Base-by-base conservation (phyloP, 2,888 invertebrate species). In the Xestia xanthographa region DNA sequence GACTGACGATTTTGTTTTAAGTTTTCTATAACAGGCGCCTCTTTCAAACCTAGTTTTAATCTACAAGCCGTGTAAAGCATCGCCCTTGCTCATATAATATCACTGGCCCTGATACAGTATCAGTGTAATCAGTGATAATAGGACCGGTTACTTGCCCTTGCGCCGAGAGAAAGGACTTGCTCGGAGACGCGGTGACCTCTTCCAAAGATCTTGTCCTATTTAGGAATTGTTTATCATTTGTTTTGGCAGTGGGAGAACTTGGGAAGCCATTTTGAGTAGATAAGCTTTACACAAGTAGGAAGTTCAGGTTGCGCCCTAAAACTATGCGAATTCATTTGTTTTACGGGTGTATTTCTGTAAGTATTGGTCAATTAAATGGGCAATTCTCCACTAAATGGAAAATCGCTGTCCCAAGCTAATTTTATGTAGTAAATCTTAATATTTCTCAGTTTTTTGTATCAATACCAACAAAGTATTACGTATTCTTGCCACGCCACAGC, bases 121-220 rank as follows among this genome's bases (percentile, higher is more conserved):
- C 77, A 76, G 66, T 66, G 69, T 74, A 75, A 84, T 83, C 86
- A 80, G 70, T 81, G 85, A 84, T 85, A 86, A 81, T 73, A 50
- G 48, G 58, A 80, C 81, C 74, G 74, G 86, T 78, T 78, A 9
- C 8, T 17, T 79, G 87, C 84, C 85, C 86, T 85, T 86, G 84
- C 43, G 45, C 63, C 12, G 34, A 72, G 81, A 77, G 84, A 84
- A 84, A 84, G 86, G 86, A 83, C 58, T 56, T 22, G 45, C 41
- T 41, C 38, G 68, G 34, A 45, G 68, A 17, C 58, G 41, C 17
- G 38, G 58, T 68, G 86, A 86, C 84, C 84, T 84, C 72, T 68
- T 56, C 67, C 1, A 68, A 67, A 72, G 66, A 71, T 73, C 73
- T 77, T 81, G 82, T 70, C 66, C 72, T 69, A 53, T 45, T 69